These are phyloP conservation scores for Lottia scabra DNA, from an alignment of 2,888 invertebrate genomes.

Conservation along the genomic window DNA sequence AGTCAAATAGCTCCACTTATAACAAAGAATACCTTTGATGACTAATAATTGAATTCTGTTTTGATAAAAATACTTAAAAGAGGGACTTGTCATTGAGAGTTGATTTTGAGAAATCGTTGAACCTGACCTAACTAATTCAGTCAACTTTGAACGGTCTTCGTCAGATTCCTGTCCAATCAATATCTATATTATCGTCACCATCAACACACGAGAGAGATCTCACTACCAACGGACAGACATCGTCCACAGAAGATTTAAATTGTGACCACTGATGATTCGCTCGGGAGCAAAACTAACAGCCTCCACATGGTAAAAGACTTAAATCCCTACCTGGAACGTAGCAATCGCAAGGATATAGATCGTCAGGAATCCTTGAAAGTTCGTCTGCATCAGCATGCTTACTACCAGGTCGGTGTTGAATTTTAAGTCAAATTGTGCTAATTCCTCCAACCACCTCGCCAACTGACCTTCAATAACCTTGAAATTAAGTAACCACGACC, in stretches of 20 bases:
- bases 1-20: too few species aligned
- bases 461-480: slow-evolving; percentile 32
- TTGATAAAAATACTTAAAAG: too few species aligned
- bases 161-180: too few species aligned
- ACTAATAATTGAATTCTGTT: too few species aligned
- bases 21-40: too few species aligned
- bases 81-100: background rate
- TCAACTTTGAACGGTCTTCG: too few species aligned
- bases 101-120: too few species aligned
- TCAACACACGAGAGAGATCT: too few species aligned
- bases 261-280: background rate
- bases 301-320: background rate
- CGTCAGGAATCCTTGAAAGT: background rate
- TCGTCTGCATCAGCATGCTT: background rate
- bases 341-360: background rate
- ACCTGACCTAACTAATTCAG: too few species aligned
- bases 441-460: slow-evolving; percentile 14
- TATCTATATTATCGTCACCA: background rate
- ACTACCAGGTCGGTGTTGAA: background rate
- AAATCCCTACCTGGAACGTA: background rate
- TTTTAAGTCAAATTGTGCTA: background rate
- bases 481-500: slow-evolving; percentile 31
- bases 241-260: slow-evolving; percentile 13
- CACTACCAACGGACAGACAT: background rate
- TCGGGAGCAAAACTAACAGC: background rate